phyloP scores from a whole-genome alignment of 2,113 vertebrate species.

The Etia nguti region DNA sequence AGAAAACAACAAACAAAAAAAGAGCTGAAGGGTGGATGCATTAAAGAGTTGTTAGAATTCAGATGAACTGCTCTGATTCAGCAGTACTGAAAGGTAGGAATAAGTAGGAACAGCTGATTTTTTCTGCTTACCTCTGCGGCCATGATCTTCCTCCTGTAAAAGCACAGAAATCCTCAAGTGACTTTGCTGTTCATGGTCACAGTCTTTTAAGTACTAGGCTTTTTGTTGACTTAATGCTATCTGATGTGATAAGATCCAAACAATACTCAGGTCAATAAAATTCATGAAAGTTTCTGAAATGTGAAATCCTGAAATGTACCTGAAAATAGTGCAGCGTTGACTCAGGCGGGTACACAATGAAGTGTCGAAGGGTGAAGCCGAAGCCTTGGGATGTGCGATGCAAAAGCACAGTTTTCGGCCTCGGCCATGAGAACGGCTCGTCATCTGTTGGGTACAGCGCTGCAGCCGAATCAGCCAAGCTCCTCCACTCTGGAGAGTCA shows the following conservation, averaged over 20 bases:
- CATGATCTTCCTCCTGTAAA: conserved; percentile 91
- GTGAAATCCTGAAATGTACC: conserved; percentile 61
- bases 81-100: background rate
- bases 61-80: conserved; percentile 31
- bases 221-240: conserved; percentile 9
- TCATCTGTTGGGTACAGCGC: conserved; percentile 73
- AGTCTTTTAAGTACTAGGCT: background rate
- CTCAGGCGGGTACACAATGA: conserved; percentile 97
- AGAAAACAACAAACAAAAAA: background rate
- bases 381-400: conserved; percentile 88
- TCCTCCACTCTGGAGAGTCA: conserved; percentile 53
- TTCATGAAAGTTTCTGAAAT: background rate
- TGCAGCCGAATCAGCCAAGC: conserved; percentile 22
- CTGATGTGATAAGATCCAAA: background rate
- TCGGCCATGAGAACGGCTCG: conserved; percentile 91
- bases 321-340: conserved; percentile 85
- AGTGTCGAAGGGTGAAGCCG: conserved; percentile 96
- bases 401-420: conserved; percentile 84
- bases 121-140: conserved; percentile 80
- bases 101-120: background rate
- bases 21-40: conserved; percentile 7
- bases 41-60: conserved; percentile 38
- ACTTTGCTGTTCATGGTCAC: conserved; percentile 2
- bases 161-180: conserved; percentile 27
- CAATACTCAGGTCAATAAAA: background rate